Conservation (phyloP, 2,113 vertebrate genomes). For the Oncorhynchus tshawytscha region DNA sequence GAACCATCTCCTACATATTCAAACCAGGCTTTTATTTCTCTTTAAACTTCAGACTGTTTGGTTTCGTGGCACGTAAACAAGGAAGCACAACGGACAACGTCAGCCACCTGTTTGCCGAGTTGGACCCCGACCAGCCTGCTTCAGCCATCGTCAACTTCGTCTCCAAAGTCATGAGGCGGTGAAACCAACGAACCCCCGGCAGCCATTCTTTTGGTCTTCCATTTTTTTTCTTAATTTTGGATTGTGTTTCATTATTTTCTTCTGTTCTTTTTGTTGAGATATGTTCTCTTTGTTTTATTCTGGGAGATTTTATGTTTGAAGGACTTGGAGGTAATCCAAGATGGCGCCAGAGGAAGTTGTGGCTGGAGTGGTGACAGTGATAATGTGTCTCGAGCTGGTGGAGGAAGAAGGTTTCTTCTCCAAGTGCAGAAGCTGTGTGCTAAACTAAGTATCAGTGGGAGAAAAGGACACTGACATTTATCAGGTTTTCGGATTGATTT, state of each 20-base stretch:
- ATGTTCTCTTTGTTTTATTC: conserved; percentile 42
- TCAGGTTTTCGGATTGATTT: conserved; percentile 71
- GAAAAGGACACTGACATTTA: conserved; percentile 55
- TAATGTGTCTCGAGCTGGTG: conserved; percentile 67
- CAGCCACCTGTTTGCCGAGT: conserved; percentile 95
- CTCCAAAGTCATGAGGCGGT: conserved; percentile 94
- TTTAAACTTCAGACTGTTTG: conserved; percentile 82
- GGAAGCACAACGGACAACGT: conserved; percentile 97
- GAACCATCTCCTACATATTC: neutral
- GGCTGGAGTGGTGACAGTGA: conserved; percentile 59
- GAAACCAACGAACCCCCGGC: conserved; percentile 56
- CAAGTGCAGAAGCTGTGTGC: neutral
- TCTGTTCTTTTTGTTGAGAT: conserved; percentile 49
- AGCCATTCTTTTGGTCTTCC: conserved; percentile 36
- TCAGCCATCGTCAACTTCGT: conserved; percentile 92
- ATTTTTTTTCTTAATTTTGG: conserved; percentile 34
- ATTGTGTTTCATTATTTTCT: conserved; percentile 48
- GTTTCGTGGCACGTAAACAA: conserved; percentile 95
- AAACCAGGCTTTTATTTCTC: neutral
- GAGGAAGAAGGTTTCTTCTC: conserved; percentile 35
- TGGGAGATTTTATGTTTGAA: conserved; percentile 48
- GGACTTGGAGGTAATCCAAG: conserved; percentile 75
- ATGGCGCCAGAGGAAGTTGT: conserved; percentile 80
- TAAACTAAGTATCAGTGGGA: conserved; percentile 46
- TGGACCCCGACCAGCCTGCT: conserved; percentile 90